Evolutionary conservation across 2,113 vertebrate genomes (phyloP).

Genomic region (Macrotus californicus): DNA sequence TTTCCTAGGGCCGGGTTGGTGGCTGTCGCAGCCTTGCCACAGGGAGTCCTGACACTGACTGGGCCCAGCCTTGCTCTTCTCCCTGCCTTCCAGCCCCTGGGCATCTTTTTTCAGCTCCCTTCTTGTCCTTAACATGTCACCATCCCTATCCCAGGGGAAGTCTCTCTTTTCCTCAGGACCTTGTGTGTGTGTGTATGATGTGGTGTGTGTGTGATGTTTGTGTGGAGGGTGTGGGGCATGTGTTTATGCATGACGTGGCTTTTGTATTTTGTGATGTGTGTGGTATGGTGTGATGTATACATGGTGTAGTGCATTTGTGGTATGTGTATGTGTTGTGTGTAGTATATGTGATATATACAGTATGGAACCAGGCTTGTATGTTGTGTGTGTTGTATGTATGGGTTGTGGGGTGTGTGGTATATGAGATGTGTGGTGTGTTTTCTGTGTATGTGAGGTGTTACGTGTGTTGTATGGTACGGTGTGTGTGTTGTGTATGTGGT

Average conservation of each 20-base stretch:
- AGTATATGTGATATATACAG: not conserved
- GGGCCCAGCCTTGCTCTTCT: not conserved
- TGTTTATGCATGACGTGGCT: not conserved
- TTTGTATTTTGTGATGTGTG: not conserved
- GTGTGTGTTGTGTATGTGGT: not conserved
- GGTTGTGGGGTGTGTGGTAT: too few species aligned
- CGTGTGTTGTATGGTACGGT: too few species aligned
- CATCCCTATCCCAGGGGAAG: not conserved
- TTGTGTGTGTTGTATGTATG: too few species aligned
- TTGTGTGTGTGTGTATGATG: fast-evolving
- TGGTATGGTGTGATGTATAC: not conserved
- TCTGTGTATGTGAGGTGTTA: too few species aligned
- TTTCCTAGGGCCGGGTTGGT: not conserved
- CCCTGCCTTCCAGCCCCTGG: not conserved
- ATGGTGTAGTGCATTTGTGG: not conserved
- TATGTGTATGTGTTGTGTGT: not conserved
- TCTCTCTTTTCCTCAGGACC: not conserved
- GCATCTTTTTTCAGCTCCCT: not conserved
- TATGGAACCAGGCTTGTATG: not conserved
- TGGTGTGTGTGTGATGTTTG: not conserved
- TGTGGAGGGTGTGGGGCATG: not conserved
- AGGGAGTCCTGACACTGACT: not conserved
- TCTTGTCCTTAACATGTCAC: not conserved
- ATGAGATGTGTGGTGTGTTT: not conserved
- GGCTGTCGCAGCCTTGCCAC: not conserved